These are phyloP conservation scores for Callocephalon fimbriatum DNA, from an alignment of 2,113 vertebrate genomes.

Conservation along the genomic window DNA sequence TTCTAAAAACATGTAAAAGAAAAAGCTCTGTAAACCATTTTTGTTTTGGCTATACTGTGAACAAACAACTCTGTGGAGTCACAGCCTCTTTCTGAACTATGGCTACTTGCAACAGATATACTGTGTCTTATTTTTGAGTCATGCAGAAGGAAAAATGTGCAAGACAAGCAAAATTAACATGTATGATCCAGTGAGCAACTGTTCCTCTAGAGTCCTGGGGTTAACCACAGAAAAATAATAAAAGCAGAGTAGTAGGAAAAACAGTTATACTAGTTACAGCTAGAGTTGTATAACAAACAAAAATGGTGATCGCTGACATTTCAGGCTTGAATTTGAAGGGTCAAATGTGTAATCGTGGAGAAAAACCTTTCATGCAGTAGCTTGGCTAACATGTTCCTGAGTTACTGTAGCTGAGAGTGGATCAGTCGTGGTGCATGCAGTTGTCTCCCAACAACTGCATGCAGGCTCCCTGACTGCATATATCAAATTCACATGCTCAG, in stretches of 20 bases:
- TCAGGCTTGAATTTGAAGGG: conserved; percentile 20
- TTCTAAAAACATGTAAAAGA: background rate
- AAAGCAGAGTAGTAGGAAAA: background rate
- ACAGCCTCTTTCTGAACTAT: background rate
- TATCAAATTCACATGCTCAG: background rate
- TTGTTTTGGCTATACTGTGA: background rate
- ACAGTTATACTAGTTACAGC: background rate
- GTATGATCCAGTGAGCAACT: background rate
- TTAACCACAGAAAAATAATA: conserved; percentile 18
- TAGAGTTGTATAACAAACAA: background rate
- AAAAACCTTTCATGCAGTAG: background rate
- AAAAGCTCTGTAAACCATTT: background rate
- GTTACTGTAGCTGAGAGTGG: background rate
- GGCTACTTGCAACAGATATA: background rate
- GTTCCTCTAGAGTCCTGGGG: background rate
- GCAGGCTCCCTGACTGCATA: background rate
- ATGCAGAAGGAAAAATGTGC: conserved; percentile 1
- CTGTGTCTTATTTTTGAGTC: background rate
- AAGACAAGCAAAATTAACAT: background rate
- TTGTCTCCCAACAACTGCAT: background rate
- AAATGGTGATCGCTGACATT: background rate
- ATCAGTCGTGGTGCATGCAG: background rate
- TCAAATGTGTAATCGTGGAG: background rate
- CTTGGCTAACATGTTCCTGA: background rate
- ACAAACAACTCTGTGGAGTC: background rate